Conservation (phyloP, 2,113 vertebrate species). For the Anser brachyrhynchus region DNA sequence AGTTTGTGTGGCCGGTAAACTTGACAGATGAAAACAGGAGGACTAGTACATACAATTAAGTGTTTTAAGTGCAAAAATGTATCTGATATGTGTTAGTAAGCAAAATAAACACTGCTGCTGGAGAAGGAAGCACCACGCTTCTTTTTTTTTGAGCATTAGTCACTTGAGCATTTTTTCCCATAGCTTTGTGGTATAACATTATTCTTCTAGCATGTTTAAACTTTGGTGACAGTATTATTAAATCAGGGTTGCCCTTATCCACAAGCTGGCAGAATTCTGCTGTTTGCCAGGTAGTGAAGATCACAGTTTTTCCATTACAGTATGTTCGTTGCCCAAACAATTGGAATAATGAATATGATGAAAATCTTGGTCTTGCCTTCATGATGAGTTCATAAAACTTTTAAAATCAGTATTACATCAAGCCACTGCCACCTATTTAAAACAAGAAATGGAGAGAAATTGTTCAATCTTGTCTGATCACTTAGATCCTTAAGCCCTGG, state of each 20-base stretch:
- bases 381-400: not conserved
- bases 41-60: accelerated
- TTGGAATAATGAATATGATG: not conserved
- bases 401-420: not conserved
- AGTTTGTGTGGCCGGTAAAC: not conserved
- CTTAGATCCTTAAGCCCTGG: too few species aligned
- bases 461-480: not conserved
- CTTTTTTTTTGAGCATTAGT: not conserved
- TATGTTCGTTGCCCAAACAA: not conserved
- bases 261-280: not conserved
- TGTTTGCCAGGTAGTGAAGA: not conserved
- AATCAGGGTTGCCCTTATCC: not conserved
- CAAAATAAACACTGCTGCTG: not conserved
- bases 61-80: not conserved
- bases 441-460: not conserved
- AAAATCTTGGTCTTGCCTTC: not conserved
- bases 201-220: not conserved
- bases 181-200: not conserved
- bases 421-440: not conserved
- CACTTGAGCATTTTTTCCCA: not conserved
- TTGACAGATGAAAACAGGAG: not conserved
- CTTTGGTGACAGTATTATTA: not conserved
- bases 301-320: not conserved
- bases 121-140: not conserved
- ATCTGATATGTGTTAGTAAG: not conserved